Base-by-base conservation (phyloP, 2,113 vertebrate genomes). In the Columbina picui region DNA sequence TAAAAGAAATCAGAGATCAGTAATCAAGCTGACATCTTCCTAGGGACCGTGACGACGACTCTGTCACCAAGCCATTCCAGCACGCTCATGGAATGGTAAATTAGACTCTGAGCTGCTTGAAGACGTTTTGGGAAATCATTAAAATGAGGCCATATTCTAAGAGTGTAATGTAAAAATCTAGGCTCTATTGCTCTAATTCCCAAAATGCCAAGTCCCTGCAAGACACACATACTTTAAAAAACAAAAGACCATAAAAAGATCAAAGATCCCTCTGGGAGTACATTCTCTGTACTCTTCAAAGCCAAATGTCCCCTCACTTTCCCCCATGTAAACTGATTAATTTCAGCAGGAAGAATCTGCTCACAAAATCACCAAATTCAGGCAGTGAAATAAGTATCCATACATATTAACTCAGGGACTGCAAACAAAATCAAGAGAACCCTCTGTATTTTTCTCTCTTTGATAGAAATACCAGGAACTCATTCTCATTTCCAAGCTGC, bases 161-260 rank as follows among this genome's bases (percentile, higher is more conserved):
- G 84, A 76, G 22, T 9, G 21, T 13, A 56, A 43, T 27, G 34
- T 25, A 55, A 59, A 87, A 70, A 16, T 36, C 84, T 29, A 14
- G 57, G 30, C 74, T 84, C 67, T 80, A 2, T 3, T 50, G 64
- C 56, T 85, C 78, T 50, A 3, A 39, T 77, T 88, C 85, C 67
- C 71, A 86, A 70, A 91, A 47, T 5, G 1, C 50, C 55, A 57
- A 90, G n/a, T 12, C 59, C n/a, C 85, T 80, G 74, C 34, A 79
- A 89, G 85, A 26, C 88, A 77, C 64, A 57, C 43, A 60, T 18
- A 29, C 84, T 96, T 78, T 14, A 38, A 90, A 78, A 94, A 96
- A 79, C 82, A 93, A 87, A 96, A 94, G 77, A 88, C 30, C 92
- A 88, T 84, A 47, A 88, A 91, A 95, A 95, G 95, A 93, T 93